These are phyloP conservation scores for Callinectes sapidus DNA, from an alignment of 2,888 invertebrate species.

Conservation along the genomic window DNA sequence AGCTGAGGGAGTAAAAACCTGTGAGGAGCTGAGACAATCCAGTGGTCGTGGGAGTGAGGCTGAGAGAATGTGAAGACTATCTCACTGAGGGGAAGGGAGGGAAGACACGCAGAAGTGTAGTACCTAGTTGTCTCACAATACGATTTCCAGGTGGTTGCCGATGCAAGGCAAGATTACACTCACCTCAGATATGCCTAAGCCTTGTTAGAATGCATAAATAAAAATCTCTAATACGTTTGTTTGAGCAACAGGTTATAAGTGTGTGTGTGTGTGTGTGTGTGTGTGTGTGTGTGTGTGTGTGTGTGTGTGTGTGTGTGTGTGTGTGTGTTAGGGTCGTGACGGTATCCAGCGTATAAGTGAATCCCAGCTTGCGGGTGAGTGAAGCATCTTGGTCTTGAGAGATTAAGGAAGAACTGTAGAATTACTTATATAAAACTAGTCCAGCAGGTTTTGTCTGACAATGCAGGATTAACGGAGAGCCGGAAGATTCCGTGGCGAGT, in stretches of 20 bases:
- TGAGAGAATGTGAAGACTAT: background rate
- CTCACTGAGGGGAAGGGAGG: background rate
- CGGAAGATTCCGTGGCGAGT: background rate
- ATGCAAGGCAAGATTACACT: background rate
- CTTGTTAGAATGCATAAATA: background rate
- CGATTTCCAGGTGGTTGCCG: background rate
- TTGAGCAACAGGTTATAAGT: background rate
- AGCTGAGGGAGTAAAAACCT: background rate
- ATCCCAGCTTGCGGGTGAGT: slow-evolving; percentile 6
- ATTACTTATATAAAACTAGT: slow-evolving; percentile 15
- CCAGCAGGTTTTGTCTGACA: slow-evolving; percentile 26
- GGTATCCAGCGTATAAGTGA: background rate
- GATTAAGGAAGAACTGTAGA: slow-evolving; percentile 32
- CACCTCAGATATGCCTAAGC: background rate
- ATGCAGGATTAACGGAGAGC: slow-evolving; percentile 27
- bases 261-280: background rate
- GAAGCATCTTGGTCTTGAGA: background rate
- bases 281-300: background rate
- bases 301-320: slow-evolving; percentile 28
- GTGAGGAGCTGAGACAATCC: background rate
- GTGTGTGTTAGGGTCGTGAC: background rate
- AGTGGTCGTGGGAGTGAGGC: background rate
- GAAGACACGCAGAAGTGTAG: background rate
- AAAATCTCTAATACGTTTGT: slow-evolving; percentile 6
- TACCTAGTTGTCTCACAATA: background rate